Conservation (phyloP, 2,113 vertebrate genomes). For the Forbesichthys agassizii region DNA sequence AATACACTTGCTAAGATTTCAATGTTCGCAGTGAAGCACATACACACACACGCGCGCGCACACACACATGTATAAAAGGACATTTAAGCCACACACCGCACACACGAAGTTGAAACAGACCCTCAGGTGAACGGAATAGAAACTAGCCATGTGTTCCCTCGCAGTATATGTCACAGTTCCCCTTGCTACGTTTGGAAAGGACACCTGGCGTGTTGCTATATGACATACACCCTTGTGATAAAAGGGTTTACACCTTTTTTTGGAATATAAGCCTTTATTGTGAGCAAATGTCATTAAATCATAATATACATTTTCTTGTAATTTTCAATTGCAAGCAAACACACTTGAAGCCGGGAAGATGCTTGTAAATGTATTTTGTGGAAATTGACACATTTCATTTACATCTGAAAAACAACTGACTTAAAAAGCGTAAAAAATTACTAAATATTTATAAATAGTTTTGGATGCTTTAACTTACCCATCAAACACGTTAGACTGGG, state of each 20-base stretch:
- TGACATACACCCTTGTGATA: too few relatives aligned
- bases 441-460: not conserved
- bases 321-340: too few relatives aligned
- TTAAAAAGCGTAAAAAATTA: not conserved
- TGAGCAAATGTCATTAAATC: too few relatives aligned
- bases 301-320: too few relatives aligned
- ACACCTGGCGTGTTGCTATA: not conserved
- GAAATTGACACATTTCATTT: too few relatives aligned
- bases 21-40: not conserved
- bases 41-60: not conserved
- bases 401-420: not conserved
- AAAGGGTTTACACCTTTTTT: too few relatives aligned
- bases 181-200: not conserved
- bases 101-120: not conserved
- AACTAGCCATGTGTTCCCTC: not conserved
- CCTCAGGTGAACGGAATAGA: conserved; percentile 13
- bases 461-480: conserved; percentile 12
- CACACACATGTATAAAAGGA: not conserved
- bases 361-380: too few relatives aligned
- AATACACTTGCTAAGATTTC: too few relatives aligned
- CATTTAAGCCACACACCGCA: not conserved
- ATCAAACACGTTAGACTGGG: not conserved
- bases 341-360: too few relatives aligned
- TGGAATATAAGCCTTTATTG: too few relatives aligned
- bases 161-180: not conserved